These are phyloP conservation scores for Temnothorax rugatulus DNA, from an alignment of 2,888 invertebrate species.

Conservation along the genomic window DNA sequence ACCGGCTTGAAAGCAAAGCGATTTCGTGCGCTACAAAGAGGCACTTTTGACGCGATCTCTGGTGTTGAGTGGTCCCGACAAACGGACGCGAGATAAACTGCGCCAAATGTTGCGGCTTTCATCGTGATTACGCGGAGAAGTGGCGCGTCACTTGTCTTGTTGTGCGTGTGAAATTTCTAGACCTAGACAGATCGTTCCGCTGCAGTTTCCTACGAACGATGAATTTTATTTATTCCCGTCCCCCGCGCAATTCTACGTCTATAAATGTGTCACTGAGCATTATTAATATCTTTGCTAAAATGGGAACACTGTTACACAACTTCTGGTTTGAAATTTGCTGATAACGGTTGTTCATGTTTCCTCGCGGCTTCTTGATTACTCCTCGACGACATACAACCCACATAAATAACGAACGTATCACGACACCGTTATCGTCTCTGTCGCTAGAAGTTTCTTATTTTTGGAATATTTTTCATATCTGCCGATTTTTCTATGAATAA, in stretches of 20 bases:
- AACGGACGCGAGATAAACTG: slow-evolving; percentile 12
- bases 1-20: not conserved
- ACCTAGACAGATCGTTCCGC: not conserved
- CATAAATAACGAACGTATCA: slow-evolving; percentile 7
- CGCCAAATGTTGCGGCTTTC: not conserved
- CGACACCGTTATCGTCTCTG: not conserved
- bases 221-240: not conserved
- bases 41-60: slow-evolving; percentile 29
- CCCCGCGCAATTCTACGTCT: not conserved
- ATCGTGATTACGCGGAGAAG: slow-evolving; percentile 9
- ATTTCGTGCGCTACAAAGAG: slow-evolving; percentile 29
- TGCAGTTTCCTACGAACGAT: not conserved
- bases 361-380: not conserved
- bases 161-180: not conserved
- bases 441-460: not conserved
- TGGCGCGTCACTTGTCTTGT: not conserved
- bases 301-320: not conserved
- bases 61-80: not conserved
- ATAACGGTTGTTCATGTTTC: slow-evolving; percentile 1
- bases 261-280: not conserved
- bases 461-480: not conserved
- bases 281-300: not conserved
- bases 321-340: not conserved
- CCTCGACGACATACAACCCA: not conserved
- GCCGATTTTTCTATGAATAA: not conserved